Evolutionary conservation across 2,888 invertebrate species (phyloP), one percentile per base, ranked within the genome.

Genomic region (Deilephila elpenor): DNA sequence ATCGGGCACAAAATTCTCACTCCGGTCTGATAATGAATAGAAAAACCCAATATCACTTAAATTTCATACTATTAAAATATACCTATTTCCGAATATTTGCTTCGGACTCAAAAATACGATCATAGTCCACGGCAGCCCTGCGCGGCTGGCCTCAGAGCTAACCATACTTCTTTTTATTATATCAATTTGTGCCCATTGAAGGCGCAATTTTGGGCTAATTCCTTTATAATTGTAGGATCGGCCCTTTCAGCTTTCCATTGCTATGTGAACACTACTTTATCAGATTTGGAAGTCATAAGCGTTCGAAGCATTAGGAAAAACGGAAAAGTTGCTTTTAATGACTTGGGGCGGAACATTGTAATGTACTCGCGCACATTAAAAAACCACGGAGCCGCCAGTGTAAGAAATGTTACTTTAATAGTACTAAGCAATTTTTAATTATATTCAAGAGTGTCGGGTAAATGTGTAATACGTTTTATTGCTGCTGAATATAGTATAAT

Each of bases 121-220:
- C 17, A 62, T 20, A 67, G 25, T 56, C 4, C 25, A 14, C 20
- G 73, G 17, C 85, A 88, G 62, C 88, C 88, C 87, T 87, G 80
- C 11, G 51, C 56, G 70, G 64, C 71, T 76, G 75, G 73, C 82
- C 79, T 82, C 84, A 84, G 73, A 80, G 86, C 85, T 87, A 88
- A 88, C 89, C 86, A 86, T 85, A 86, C 90, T 87, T 89, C 89
- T 89, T 93, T 94, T 94, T 94, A 94, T 94, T 94, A 94, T 94
- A 94, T 94, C 93, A 94, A 94, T 94, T 94, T 94, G 91, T 89
- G 93, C 86, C 91, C 93, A 94, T 94, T 94, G 90, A 88, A 92
- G 90, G 90, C 91, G 89, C 89, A 88, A 89, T 92, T 93, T 93
- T 91, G 88, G 89, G 82, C 90, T 94, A 94, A 94, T 94, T 91